Percentiles rank a stretch among this genome's conserved stretches.
phyloP scores from a whole-genome alignment of 2,888 invertebrate species.

The Drosophila aldrichi region DNA sequence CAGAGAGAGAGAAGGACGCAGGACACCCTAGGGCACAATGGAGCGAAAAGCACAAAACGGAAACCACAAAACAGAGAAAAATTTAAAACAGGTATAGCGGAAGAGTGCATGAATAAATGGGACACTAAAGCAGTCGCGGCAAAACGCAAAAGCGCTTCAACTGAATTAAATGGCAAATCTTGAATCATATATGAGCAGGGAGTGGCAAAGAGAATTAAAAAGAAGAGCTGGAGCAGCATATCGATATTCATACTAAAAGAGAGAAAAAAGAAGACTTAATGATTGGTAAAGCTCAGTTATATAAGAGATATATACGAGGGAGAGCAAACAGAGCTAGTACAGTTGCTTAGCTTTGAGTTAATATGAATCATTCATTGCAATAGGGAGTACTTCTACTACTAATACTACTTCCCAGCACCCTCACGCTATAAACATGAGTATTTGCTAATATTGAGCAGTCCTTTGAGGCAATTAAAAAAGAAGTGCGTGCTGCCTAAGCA shows the following conservation, averaged over 20 bases:
- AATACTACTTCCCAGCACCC: too few relatives aligned
- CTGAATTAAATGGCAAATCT: conserved; percentile 3
- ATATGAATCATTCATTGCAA: too few relatives aligned
- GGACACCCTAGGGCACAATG: conserved; percentile 45
- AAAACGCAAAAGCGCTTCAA: background rate
- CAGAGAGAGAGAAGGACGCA: conserved; percentile 29
- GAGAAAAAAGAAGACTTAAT: background rate
- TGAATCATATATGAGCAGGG: background rate
- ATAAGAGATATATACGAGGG: background rate
- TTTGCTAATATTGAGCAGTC: too few relatives aligned
- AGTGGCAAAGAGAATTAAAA: background rate
- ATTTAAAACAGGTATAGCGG: conserved; percentile 18
- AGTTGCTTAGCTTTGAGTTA: too few relatives aligned
- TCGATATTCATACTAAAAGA: background rate
- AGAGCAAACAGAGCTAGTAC: background rate
- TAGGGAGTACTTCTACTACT: too few relatives aligned
- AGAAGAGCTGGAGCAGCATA: background rate
- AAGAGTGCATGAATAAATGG: conserved; percentile 29
- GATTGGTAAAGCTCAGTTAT: background rate
- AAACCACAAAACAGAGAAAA: conserved; percentile 68
- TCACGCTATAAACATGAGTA: too few relatives aligned
- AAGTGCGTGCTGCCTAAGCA: too few relatives aligned
- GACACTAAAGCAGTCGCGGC: conserved; percentile 14
- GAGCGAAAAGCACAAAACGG: conserved; percentile 44
- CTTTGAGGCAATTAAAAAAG: too few relatives aligned